Conservation (phyloP, 2,888 invertebrate species). For the Dolomedes plantarius region DNA sequence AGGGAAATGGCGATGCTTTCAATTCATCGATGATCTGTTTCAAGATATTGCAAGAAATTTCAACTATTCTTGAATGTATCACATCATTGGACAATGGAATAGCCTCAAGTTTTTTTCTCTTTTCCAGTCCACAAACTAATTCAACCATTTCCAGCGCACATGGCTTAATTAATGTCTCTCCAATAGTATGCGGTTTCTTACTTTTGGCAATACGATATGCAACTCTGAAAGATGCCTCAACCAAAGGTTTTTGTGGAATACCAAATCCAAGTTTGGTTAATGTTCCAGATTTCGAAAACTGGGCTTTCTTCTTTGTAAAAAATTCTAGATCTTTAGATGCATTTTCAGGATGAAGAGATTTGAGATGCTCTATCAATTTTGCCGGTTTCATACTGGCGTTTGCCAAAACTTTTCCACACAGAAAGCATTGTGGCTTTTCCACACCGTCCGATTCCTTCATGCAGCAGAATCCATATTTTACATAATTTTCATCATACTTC, state of each 20-base stretch:
- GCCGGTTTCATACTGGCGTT: conserved; percentile 59
- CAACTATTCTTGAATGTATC: conserved; percentile 57
- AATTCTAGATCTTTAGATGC: conserved; percentile 15
- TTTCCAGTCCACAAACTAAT: conserved; percentile 57
- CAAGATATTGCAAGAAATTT: conserved; percentile 61
- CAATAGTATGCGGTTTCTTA: conserved; percentile 65
- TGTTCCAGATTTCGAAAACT: conserved; percentile 28
- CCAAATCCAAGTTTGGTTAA: conserved; percentile 38
- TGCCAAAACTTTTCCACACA: conserved; percentile 49
- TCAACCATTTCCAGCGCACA: conserved; percentile 50
- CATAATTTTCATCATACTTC: conserved; percentile 53
- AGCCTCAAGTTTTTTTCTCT: conserved; percentile 55
- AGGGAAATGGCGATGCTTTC: conserved; percentile 60
- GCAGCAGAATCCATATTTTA: conserved; percentile 58
- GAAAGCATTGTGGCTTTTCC: conserved; percentile 59
- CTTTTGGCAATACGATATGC: conserved; percentile 59
- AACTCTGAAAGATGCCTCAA: conserved; percentile 53
- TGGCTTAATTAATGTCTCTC: conserved; percentile 58
- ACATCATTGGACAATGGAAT: conserved; percentile 59
- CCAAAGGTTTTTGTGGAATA: conserved; percentile 43
- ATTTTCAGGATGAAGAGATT: conserved; percentile 55
- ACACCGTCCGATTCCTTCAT: conserved; percentile 48
- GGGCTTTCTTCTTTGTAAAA: conserved; percentile 32
- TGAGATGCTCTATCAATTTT: conserved; percentile 44
- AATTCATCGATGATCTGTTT: conserved; percentile 59